These are phyloP conservation scores for Actinopyga echinites DNA, from an alignment of 53 echinoderm and acorn worm genomes.

Conservation along the genomic window DNA sequence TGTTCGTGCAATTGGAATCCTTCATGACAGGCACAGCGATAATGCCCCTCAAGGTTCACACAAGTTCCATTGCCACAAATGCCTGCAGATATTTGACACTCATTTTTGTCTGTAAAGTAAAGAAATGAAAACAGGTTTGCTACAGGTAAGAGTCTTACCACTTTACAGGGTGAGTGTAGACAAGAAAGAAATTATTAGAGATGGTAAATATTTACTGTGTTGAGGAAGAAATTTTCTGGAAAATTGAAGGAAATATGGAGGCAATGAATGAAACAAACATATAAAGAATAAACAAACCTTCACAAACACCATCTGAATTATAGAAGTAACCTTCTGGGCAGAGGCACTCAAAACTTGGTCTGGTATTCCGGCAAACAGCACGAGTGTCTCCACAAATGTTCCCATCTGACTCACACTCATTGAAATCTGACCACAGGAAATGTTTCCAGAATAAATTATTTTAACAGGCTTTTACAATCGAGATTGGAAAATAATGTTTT, in stretches of 20 bases:
- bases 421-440: slow-evolving; percentile 42
- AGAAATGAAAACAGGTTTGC: neutral
- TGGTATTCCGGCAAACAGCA: slow-evolving; percentile 69
- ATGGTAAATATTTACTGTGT: too few species aligned
- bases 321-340: slow-evolving; percentile 69
- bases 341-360: slow-evolving; percentile 63
- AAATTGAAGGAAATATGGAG: too few species aligned
- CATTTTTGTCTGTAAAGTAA: slow-evolving; percentile 34
- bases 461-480: too few species aligned
- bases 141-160: too few species aligned
- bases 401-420: slow-evolving; percentile 58
- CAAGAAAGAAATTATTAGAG: too few species aligned
- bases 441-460: too few species aligned
- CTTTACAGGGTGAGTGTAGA: too few species aligned
- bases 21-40: slow-evolving; percentile 32
- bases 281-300: neutral
- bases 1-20: slow-evolving; percentile 43
- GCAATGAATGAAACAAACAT: too few species aligned
- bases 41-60: slow-evolving; percentile 48
- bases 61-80: slow-evolving; percentile 63
- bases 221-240: too few species aligned
- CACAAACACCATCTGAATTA: neutral
- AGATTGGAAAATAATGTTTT: too few species aligned
- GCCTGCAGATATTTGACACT: slow-evolving; percentile 28
- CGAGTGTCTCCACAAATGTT: slow-evolving; percentile 55